Conservation (phyloP, 2,888 invertebrate species). For the Toxonevra muliebris region DNA sequence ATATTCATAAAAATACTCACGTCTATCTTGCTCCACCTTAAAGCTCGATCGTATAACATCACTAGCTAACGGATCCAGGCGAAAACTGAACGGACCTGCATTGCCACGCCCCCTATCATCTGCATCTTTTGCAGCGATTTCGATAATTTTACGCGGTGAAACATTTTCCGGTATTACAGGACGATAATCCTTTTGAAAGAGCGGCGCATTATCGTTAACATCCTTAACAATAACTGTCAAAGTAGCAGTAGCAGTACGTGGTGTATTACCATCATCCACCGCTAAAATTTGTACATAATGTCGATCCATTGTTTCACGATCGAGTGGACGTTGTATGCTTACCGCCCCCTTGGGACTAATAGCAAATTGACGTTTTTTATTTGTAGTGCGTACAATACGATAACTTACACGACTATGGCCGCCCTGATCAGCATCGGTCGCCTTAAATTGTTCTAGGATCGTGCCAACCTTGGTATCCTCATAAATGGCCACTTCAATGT, state of each 20-base stretch:
- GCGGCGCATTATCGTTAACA: slow-evolving; percentile 93
- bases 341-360: slow-evolving; percentile 95
- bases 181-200: slow-evolving; percentile 87
- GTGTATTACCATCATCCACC: slow-evolving; percentile 90
- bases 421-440: slow-evolving; percentile 93
- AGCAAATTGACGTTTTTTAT: slow-evolving; percentile 90
- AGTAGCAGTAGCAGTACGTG: slow-evolving; percentile 91
- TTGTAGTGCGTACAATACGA: slow-evolving; percentile 88
- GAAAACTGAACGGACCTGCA: slow-evolving; percentile 93
- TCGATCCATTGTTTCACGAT: slow-evolving; percentile 90
- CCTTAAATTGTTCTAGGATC: slow-evolving; percentile 89
- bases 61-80: slow-evolving; percentile 89
- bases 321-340: slow-evolving; percentile 88
- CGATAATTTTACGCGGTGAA: slow-evolving; percentile 87
- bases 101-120: slow-evolving; percentile 92
- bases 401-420: slow-evolving; percentile 89
- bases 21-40: slow-evolving; percentile 94
- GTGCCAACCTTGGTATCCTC: slow-evolving; percentile 93
- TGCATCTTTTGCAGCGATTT: slow-evolving; percentile 90
- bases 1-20: slow-evolving; percentile 68
- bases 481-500: slow-evolving; percentile 88
- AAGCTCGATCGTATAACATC: slow-evolving; percentile 92
- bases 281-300: slow-evolving; percentile 95
- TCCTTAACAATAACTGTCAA: slow-evolving; percentile 92
- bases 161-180: slow-evolving; percentile 93